A percentile compares a stretch with the other conserved stretches of the same genome.
phyloP scores from a whole-genome alignment of 2,113 vertebrate genomes.

The Muntiacus muntjak region DNA sequence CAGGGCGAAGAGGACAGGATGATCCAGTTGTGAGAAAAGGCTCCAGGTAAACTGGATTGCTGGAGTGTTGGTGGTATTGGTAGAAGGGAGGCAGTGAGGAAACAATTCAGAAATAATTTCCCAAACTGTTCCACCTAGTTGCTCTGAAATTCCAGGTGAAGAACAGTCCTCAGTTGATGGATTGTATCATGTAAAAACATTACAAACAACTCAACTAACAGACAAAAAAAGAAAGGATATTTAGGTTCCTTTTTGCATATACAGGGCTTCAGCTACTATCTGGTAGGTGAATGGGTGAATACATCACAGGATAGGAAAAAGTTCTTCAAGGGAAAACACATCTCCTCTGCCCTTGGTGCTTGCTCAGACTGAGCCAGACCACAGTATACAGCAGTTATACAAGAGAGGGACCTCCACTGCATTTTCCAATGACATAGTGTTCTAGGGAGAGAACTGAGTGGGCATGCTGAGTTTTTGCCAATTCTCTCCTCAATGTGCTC shows the following conservation, averaged over 20 bases:
- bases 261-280: neutral
- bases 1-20: neutral
- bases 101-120: neutral
- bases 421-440: constrained; percentile 32
- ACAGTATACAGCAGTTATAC: neutral
- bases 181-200: neutral
- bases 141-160: constrained; percentile 28
- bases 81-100: neutral
- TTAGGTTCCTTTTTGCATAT: neutral
- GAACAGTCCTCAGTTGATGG: neutral
- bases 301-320: neutral
- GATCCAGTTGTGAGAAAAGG: neutral
- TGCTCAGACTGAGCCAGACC: neutral
- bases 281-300: neutral
- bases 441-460: neutral
- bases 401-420: neutral
- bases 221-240: neutral
- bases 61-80: neutral
- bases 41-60: neutral
- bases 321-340: neutral
- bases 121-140: neutral
- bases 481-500: neutral
- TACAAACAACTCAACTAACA: constrained; percentile 3
- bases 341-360: neutral
- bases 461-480: neutral